A percentile compares a stretch with the other conserved stretches of the same genome.
These are phyloP conservation scores for Chrysopa pallens DNA, from an alignment of 1,140 invertebrate genomes.

Conservation along the genomic window DNA sequence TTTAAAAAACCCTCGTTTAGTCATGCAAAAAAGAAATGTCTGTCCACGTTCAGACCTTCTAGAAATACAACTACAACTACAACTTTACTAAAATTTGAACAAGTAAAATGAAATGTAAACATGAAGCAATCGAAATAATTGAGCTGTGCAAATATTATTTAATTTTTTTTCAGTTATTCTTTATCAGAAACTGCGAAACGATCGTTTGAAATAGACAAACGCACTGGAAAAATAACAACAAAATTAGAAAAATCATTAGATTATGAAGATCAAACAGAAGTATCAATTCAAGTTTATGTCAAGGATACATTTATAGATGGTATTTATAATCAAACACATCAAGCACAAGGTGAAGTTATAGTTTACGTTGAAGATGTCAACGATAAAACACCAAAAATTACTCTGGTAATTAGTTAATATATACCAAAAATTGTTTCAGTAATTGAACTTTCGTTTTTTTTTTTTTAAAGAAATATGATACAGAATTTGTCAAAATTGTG, in stretches of 20 bases:
- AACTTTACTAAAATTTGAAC: no score
- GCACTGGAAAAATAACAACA: constrained; percentile 27
- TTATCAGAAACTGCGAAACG: constrained; percentile 21
- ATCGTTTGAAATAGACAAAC: constrained; percentile 21
- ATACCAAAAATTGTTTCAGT: background rate
- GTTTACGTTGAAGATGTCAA: constrained; percentile 34
- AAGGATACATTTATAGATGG: constrained; percentile 22
- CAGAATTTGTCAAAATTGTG: constrained; percentile 18
- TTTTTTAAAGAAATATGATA: constrained; percentile 19
- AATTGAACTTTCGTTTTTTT: constrained; percentile 4
- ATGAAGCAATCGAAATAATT: no score
- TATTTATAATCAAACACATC: constrained; percentile 17
- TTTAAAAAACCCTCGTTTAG: no score
- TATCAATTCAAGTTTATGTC: constrained; percentile 29
- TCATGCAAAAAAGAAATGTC: no score
- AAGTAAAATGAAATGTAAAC: no score
- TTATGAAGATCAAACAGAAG: constrained; percentile 31
- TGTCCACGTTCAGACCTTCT: no score
- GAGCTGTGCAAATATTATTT: constrained; percentile 1
- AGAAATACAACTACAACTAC: no score
- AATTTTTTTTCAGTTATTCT: constrained; percentile 21
- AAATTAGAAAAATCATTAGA: constrained; percentile 28
- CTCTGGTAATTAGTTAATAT: constrained; percentile 16
- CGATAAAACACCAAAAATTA: constrained; percentile 31
- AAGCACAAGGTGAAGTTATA: constrained; percentile 25